Base-by-base conservation (phyloP, 1,140 invertebrate genomes). In the Plodia interpunctella region DNA sequence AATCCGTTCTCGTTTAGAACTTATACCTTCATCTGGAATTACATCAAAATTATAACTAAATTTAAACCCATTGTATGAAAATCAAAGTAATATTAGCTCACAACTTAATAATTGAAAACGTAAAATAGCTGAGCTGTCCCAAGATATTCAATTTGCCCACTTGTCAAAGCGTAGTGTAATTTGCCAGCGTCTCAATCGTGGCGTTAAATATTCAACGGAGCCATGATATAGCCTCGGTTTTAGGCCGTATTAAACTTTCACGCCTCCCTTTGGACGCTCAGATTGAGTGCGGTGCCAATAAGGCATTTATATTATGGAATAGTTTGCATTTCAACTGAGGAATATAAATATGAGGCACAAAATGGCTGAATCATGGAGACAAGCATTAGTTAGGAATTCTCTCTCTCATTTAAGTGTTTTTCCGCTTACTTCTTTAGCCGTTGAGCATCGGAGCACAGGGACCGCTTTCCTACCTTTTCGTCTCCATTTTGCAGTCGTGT, bases 221-320 rank as follows among this genome's bases (percentile, higher is more conserved):
- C 38, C 38, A 44, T 44, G 38, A 44, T 44, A 44, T 44, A 10
- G 38, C 15, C 38, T 44, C 38, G 38, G 38, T 44, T 44, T 44
- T 44, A 44, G 38, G 38, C 13, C 38, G 38, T 15, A 44, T 44
- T 44, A 44, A 44, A 44, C 38, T 44, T 44, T 44, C 38, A 44
- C 38, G 38, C 38, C 38, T 44, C 38, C 38, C 38, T 44, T 44
- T 44, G 15, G 38, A 44, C 38, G 38, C 38, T 17, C 38, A 38
- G 11, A 38, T 38, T n/a, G 38, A 44, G 38, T 44, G 38, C 38
- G 13, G n/a, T 44, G 38, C 38, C 38, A 44, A 44, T 44, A 44
- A 44, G 38, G n/a, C 38, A 44, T 44, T 44, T 44, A 44, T 17
- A 15, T 15, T 17, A 15, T 17, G 38, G 38, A 44, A 44, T 44